A percentile compares a stretch with the other conserved stretches of the same genome.
Conservation (phyloP, 2,797 vertebrate species). For the Nasua narica region DNA sequence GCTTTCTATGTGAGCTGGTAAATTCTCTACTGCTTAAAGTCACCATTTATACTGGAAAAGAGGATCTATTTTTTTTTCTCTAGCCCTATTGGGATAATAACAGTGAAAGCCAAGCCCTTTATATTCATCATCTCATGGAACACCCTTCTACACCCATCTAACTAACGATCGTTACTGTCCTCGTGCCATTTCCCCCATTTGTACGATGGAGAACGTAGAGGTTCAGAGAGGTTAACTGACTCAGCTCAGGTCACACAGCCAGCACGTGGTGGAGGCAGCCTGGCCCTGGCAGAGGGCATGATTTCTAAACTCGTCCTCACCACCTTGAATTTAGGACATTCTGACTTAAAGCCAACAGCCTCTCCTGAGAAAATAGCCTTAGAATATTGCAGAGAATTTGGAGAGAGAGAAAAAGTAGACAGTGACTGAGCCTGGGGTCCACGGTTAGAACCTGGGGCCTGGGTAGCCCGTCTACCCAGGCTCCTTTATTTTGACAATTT, state of each 20-base stretch:
- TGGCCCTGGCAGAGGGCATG: neutral
- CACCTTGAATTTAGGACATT: neutral
- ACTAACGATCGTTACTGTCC: fast-evolving
- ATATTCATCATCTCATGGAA: neutral
- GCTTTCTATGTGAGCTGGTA: neutral
- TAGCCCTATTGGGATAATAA: neutral
- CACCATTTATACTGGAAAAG: neutral
- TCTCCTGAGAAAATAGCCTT: neutral
- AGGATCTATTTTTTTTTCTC: neutral
- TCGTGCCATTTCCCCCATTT: too few relatives aligned
- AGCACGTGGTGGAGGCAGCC: neutral
- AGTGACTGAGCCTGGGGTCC: neutral
- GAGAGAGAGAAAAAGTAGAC: neutral
- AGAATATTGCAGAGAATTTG: neutral
- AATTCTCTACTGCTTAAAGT: neutral
- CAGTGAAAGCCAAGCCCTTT: neutral
- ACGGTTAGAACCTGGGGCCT: fast-evolving
- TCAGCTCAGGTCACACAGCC: neutral
- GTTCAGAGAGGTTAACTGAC: neutral
- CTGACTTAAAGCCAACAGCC: neutral
- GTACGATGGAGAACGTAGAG: neutral
- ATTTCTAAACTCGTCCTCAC: neutral
- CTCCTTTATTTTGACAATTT: neutral
- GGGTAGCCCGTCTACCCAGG: too few relatives aligned
- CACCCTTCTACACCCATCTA: too few relatives aligned